phyloP scores from a whole-genome alignment of 1,140 invertebrate species.

The Heliconius himera region DNA sequence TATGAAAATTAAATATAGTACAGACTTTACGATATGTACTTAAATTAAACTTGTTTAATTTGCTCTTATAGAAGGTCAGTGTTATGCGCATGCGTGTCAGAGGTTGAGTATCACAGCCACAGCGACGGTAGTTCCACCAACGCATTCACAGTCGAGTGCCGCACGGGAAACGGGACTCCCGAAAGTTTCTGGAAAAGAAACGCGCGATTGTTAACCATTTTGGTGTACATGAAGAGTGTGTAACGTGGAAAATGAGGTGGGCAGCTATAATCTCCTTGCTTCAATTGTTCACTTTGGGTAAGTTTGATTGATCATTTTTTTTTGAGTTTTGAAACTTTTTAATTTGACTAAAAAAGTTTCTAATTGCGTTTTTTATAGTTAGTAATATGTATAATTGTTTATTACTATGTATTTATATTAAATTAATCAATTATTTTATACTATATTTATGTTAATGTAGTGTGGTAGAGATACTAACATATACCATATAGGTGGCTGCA shows the following conservation, averaged over 20 bases:
- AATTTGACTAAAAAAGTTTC: background rate
- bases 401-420: background rate
- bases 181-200: conserved; percentile 52
- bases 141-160: conserved; percentile 50
- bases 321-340: background rate
- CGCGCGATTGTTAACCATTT: conserved; percentile 24
- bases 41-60: conserved; percentile 44
- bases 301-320: conserved; percentile 28
- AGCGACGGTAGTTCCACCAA: conserved; percentile 54
- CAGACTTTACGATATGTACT: background rate
- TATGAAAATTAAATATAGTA: background rate
- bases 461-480: too few species aligned
- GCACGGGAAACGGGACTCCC: conserved; percentile 45
- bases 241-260: conserved; percentile 53
- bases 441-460: too few species aligned
- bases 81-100: conserved; percentile 64
- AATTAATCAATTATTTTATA: too few species aligned
- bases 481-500: too few species aligned
- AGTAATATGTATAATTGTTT: background rate
- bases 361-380: background rate
- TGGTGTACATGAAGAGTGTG: conserved; percentile 35
- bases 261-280: conserved; percentile 42
- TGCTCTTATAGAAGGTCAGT: conserved; percentile 16
- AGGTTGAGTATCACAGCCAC: conserved; percentile 50
- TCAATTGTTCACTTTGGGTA: conserved; percentile 50